These are phyloP conservation scores for Poeciliopsis paucimaculata DNA, from an alignment of 2,797 vertebrate genomes.

Conservation along the genomic window DNA sequence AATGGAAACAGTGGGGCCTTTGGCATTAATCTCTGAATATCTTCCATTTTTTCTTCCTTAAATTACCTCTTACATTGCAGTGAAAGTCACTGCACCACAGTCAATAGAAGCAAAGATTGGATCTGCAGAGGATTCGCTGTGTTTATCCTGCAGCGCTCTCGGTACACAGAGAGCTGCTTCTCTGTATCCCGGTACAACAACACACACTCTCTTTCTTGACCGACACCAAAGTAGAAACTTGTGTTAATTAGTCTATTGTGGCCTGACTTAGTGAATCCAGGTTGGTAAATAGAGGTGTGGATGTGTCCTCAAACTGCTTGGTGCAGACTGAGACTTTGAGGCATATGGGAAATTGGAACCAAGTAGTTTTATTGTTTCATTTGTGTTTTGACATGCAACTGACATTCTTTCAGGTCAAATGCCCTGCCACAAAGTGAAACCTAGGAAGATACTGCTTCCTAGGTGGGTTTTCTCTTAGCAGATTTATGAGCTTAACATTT, in stretches of 20 bases:
- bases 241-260: conserved; percentile 71
- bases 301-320: conserved; percentile 54
- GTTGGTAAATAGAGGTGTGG: conserved; percentile 61
- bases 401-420: conserved; percentile 54
- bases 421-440: not conserved
- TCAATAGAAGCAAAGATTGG: conserved; percentile 21
- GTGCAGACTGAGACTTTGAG: conserved; percentile 53
- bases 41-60: conserved; percentile 10
- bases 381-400: conserved; percentile 20
- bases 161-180: conserved; percentile 50
- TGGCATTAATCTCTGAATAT: not conserved
- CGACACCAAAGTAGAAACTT: conserved; percentile 63
- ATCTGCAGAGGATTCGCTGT: conserved; percentile 37
- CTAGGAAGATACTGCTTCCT: conserved; percentile 23
- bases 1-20: conserved; percentile 2
- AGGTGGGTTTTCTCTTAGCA: conserved; percentile 22
- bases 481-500: conserved; percentile 1
- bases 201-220: conserved; percentile 49
- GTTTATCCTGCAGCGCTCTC: conserved; percentile 52
- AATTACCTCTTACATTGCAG: conserved; percentile 34
- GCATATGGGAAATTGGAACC: conserved; percentile 48
- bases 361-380: conserved; percentile 23
- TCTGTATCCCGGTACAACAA: conserved; percentile 35
- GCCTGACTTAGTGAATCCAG: conserved; percentile 47
- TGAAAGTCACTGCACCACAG: conserved; percentile 8